Conservation (phyloP, 2,888 invertebrate genomes). For the Melanostoma mellinum region DNA sequence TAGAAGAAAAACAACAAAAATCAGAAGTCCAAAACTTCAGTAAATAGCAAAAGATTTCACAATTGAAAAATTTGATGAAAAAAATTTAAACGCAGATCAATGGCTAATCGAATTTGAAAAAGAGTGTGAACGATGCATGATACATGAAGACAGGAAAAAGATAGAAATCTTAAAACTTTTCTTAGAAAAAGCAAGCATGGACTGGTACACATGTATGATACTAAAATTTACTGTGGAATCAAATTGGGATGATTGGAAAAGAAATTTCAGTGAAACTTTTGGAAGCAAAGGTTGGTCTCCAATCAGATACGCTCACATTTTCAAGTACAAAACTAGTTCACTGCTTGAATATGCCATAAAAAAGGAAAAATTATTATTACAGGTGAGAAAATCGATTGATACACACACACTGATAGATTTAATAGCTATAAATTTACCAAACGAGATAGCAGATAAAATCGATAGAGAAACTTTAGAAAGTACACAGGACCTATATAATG, state of each 20-base stretch:
- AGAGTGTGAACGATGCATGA: slow-evolving; percentile 38
- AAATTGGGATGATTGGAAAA: slow-evolving; percentile 68
- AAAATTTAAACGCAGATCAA: slow-evolving; percentile 19
- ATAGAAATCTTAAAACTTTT: slow-evolving; percentile 71
- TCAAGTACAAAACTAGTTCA: slow-evolving; percentile 73
- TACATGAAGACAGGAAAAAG: slow-evolving; percentile 46
- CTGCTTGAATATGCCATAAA: slow-evolving; percentile 74
- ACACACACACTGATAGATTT: slow-evolving; percentile 73
- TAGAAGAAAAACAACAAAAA: too few relatives aligned
- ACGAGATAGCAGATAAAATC: too few relatives aligned
- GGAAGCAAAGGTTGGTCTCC: slow-evolving; percentile 61
- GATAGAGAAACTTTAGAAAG: too few relatives aligned
- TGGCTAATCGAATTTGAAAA: slow-evolving; percentile 55
- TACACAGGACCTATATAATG: too few relatives aligned
- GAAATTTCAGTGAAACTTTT: too few relatives aligned
- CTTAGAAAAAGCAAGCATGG: slow-evolving; percentile 63
- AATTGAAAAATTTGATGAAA: too few relatives aligned
- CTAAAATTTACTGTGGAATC: slow-evolving; percentile 70
- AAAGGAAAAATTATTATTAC: slow-evolving; percentile 57
- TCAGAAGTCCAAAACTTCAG: too few relatives aligned
- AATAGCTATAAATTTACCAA: slow-evolving; percentile 74
- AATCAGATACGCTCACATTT: slow-evolving; percentile 73
- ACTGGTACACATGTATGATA: slow-evolving; percentile 73
- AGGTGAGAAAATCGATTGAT: slow-evolving; percentile 60
- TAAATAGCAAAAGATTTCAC: too few relatives aligned